Conservation (phyloP, 2,113 vertebrate species). For the Oncorhynchus gorbuscha region DNA sequence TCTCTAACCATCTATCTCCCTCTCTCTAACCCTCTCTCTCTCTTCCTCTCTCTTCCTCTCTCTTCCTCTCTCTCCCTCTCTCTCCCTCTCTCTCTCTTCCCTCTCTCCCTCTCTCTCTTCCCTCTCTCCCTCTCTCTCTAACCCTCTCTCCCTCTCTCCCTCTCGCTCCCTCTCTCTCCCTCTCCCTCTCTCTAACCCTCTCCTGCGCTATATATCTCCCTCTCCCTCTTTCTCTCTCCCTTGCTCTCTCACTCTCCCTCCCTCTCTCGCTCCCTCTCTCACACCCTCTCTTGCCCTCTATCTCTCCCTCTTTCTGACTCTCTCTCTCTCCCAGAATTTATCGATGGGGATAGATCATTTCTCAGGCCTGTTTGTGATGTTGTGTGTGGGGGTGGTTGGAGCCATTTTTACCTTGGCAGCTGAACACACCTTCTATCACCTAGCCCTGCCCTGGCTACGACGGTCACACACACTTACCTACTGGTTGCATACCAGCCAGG, state of each 20-base stretch:
- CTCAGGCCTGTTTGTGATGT: slow-evolving; percentile 88
- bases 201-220: no score
- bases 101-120: no score
- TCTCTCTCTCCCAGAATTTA: slow-evolving; percentile 74
- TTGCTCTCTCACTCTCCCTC: slow-evolving; percentile 25
- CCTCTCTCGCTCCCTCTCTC: no score
- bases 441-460: slow-evolving; percentile 84
- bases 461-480: slow-evolving; percentile 82
- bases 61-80: not conserved
- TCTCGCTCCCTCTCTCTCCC: no score
- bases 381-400: slow-evolving; percentile 89
- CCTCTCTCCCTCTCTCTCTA: no score
- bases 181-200: no score
- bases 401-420: slow-evolving; percentile 86
- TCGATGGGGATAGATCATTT: slow-evolving; percentile 96
- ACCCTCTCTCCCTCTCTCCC: no score
- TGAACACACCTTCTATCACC: slow-evolving; percentile 86
- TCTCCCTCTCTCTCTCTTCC: no score
- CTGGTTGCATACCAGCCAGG: slow-evolving; percentile 95
- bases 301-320: slow-evolving; percentile 22
- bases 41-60: slow-evolving; percentile 23
- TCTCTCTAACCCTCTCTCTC: no score
- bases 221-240: not conserved
- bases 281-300: not conserved
- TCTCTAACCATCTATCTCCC: not conserved